phyloP scores from a whole-genome alignment of 1,140 invertebrate genomes.

The Cataglyphis hispanica region DNA sequence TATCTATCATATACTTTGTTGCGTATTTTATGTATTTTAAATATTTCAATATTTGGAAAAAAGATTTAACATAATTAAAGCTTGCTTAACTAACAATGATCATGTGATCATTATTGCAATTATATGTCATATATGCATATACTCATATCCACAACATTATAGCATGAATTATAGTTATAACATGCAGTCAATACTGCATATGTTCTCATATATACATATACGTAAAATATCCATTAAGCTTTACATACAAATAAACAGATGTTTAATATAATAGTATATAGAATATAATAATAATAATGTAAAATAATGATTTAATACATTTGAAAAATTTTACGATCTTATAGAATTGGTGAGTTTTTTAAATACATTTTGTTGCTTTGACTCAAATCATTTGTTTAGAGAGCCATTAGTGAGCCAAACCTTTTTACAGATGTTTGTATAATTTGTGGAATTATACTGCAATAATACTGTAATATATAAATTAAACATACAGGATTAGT shows the following conservation, averaged over 20 bases:
- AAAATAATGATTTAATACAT: background rate
- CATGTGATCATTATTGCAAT: slow-evolving; percentile 2
- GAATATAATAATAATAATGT: background rate
- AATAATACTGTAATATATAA: too few species aligned
- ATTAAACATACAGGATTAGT: too few species aligned
- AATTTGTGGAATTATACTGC: too few species aligned
- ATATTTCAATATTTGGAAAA: background rate
- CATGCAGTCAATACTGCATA: background rate
- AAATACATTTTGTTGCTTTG: background rate
- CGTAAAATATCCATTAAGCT: background rate
- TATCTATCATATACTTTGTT: background rate
- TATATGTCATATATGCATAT: background rate
- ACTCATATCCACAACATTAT: background rate
- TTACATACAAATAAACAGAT: background rate
- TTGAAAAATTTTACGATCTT: background rate
- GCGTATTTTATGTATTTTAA: background rate
- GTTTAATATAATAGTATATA: background rate
- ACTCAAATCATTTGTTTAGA: background rate
- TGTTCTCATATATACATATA: background rate
- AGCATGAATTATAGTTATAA: too few species aligned
- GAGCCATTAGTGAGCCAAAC: too few species aligned
- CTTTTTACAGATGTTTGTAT: background rate
- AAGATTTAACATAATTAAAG: background rate
- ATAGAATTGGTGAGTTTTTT: background rate
- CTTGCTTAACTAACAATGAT: background rate